A percentile compares a stretch with the other conserved stretches of the same genome.
phyloP scores from a whole-genome alignment of 2,888 invertebrate species.

The Bhutanitis thaidina region DNA sequence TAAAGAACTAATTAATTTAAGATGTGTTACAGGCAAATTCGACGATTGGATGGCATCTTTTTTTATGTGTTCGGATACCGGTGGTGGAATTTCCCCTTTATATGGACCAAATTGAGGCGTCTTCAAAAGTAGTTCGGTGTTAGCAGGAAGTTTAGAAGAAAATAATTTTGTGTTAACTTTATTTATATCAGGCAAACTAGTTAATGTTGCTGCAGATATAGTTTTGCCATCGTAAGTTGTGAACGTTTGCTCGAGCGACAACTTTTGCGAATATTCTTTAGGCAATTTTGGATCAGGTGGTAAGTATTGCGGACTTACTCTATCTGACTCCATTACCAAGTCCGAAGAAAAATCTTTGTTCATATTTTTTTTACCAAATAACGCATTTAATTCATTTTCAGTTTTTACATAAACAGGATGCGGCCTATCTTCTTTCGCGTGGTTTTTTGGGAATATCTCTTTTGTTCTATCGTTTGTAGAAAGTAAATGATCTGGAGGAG shows the following conservation, averaged over 20 bases:
- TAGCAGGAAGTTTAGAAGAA: slow-evolving; percentile 64
- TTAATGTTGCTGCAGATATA: slow-evolving; percentile 82
- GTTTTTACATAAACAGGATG: slow-evolving; percentile 70
- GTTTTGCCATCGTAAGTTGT: slow-evolving; percentile 89
- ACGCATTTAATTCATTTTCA: slow-evolving; percentile 48
- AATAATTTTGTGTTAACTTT: slow-evolving; percentile 55
- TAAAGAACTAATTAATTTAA: slow-evolving; percentile 54
- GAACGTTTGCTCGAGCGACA: slow-evolving; percentile 68
- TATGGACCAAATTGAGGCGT: slow-evolving; percentile 88
- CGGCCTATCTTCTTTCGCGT: slow-evolving; percentile 72
- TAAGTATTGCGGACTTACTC: slow-evolving; percentile 85
- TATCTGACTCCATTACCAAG: slow-evolving; percentile 85
- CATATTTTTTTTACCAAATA: slow-evolving; percentile 63
- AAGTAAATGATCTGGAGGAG: slow-evolving; percentile 83
- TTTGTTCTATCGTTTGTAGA: slow-evolving; percentile 58
- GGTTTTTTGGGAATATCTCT: slow-evolving; percentile 64
- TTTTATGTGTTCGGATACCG: slow-evolving; percentile 46
- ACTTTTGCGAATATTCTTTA: slow-evolving; percentile 70
- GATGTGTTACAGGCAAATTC: slow-evolving; percentile 45
- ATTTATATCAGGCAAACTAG: slow-evolving; percentile 72
- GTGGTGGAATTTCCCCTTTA: slow-evolving; percentile 84
- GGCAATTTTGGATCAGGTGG: slow-evolving; percentile 81
- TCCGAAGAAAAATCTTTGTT: slow-evolving; percentile 73
- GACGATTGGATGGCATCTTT: slow-evolving; percentile 28
- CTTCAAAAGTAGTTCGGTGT: slow-evolving; percentile 80